A percentile compares a stretch with the other conserved stretches of the same genome.
Evolutionary conservation across 2,797 vertebrate genomes (phyloP).

Genomic region (Columba guinea): DNA sequence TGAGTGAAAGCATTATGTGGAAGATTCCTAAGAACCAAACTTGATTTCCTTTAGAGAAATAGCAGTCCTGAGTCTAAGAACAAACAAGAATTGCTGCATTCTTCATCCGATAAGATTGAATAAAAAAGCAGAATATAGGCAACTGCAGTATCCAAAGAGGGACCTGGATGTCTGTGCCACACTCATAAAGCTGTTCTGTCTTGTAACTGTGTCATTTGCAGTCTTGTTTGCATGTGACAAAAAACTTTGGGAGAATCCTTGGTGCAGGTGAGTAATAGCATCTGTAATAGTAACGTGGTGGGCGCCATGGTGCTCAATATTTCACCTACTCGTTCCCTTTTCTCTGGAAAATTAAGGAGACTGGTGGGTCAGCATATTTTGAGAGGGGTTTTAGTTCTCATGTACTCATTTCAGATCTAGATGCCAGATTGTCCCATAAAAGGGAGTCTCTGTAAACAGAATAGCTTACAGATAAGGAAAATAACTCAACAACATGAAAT

Average conservation of each 20-base stretch:
- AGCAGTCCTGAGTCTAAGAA: background rate
- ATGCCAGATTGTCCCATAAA: background rate
- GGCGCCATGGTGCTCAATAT: background rate
- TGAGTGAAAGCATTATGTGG: background rate
- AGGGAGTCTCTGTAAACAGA: background rate
- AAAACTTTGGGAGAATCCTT: background rate
- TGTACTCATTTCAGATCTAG: background rate
- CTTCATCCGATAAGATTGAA: background rate
- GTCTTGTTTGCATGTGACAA: background rate
- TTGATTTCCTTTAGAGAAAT: background rate
- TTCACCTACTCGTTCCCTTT: background rate
- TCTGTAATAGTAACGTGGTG: background rate
- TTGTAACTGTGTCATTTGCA: background rate
- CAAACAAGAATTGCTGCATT: background rate
- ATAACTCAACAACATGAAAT: background rate
- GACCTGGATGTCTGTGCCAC: background rate
- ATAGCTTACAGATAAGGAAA: background rate
- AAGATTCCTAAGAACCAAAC: background rate
- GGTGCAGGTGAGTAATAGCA: background rate
- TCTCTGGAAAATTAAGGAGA: background rate
- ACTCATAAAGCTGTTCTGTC: background rate
- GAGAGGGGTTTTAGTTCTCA: background rate
- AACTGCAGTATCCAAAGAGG: background rate
- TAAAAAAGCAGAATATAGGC: background rate
- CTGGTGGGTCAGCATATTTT: background rate